Evolutionary conservation across 2,797 vertebrate species (phyloP).

Genomic region (Sebastes trivittatus): DNA sequence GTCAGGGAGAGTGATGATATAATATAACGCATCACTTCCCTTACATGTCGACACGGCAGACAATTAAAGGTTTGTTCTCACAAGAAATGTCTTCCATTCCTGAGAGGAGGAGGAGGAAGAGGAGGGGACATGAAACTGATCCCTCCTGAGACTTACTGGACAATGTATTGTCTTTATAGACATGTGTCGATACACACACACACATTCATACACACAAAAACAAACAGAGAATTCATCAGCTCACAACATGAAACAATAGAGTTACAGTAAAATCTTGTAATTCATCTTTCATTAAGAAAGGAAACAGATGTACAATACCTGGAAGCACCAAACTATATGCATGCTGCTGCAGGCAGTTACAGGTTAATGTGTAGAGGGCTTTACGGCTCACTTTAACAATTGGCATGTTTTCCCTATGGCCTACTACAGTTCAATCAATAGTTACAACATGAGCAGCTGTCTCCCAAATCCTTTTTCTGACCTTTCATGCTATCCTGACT

Average conservation of each 20-base stretch:
- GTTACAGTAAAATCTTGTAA: constrained; percentile 36
- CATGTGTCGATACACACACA: constrained; percentile 52
- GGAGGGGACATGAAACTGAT: constrained; percentile 61
- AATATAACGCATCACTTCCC: constrained; percentile 81
- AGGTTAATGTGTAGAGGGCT: constrained; percentile 64
- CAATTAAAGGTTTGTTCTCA: constrained; percentile 82
- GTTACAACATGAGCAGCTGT: constrained; percentile 66
- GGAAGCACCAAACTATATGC: constrained; percentile 58
- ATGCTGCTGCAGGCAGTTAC: constrained; percentile 39
- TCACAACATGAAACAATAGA: constrained; percentile 59
- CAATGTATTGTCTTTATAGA: constrained; percentile 61
- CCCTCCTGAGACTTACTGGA: constrained; percentile 58
- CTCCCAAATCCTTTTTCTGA: constrained; percentile 60
- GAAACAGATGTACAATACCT: constrained; percentile 74
- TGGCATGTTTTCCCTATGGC: constrained; percentile 63
- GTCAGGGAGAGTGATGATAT: constrained; percentile 74
- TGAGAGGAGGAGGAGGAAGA: constrained; percentile 52
- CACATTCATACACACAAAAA: constrained; percentile 1
- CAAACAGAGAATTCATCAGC: constrained; percentile 24
- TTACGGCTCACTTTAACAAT: constrained; percentile 62
- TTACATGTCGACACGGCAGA: constrained; percentile 71
- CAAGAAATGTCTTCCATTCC: constrained; percentile 73
- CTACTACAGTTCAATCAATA: constrained; percentile 65
- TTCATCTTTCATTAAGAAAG: constrained; percentile 55
- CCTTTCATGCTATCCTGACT: constrained; percentile 46